Base-by-base conservation (phyloP, 2,797 vertebrate species). In the Ara ararauna region DNA sequence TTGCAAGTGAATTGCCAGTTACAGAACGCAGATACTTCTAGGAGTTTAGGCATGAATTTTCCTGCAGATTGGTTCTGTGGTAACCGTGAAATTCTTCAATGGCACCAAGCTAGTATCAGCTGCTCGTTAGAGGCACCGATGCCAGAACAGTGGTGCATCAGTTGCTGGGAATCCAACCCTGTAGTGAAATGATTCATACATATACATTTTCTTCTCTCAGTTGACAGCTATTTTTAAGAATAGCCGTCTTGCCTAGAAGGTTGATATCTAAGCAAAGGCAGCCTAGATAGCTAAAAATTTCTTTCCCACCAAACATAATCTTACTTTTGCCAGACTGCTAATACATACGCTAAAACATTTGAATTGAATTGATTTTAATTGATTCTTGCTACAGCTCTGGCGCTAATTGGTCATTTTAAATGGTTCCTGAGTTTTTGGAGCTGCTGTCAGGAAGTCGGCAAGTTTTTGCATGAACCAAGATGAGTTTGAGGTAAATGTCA, bases 211-310 rank as follows among this genome's bases (percentile, higher is more conserved):
- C 95, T 89, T 71, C 95, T 89, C 93, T 87, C 78, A 94, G 94
- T 91, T 97, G 96, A 92, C 95, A 95, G 96, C 94, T 91, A 96
- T 96, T 96, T 96, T 97, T 98, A 97, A 98, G 97, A 97, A 94
- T 97, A 97, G 96, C 94, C 53, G 94, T 84, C 94, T 97, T 98
- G 93, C 96, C 84, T 97, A 85, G 94, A 71, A 61, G 70, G 53
- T 93, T 90, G 94, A 92, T 97, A 97, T 79, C 91, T 93, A 96
- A 97, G 90, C 85, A 94, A 85, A 67, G 68, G 96, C 96, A 96
- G 93, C 93, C 93, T 92, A 96, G 94, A 93, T 96, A 96, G 95
- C 96, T 98, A 96, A 87, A 96, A 92, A 67, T 95, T 93, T 97
- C 80, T 94, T 86, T 73, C 91, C 89, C 81, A 85, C 90, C 89